phyloP scores from a whole-genome alignment of 2,113 vertebrate species.

The Physeter macrocephalus region DNA sequence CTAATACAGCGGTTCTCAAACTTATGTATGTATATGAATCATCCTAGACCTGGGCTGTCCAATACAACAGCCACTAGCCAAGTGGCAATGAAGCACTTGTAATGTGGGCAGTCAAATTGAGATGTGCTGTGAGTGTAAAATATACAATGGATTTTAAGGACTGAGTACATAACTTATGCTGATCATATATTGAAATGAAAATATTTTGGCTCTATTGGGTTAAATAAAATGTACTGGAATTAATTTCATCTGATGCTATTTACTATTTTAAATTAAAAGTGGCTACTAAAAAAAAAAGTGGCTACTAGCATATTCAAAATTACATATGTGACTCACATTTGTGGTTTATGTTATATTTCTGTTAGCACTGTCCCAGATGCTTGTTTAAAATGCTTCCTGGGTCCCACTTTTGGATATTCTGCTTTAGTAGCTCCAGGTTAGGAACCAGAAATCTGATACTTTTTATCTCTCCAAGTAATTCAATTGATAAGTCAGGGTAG shows the following conservation, averaged over 20 bases:
- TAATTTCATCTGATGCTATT: neutral
- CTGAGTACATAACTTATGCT: neutral
- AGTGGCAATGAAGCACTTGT: neutral
- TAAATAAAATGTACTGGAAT: neutral
- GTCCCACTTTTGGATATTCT: neutral
- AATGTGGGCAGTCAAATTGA: neutral
- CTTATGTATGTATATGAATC: neutral
- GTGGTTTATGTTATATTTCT: neutral
- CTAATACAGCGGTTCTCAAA: neutral
- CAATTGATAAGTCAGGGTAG: neutral
- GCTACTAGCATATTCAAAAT: neutral
- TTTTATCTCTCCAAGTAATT: neutral
- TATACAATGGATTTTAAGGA: neutral
- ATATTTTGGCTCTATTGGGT: neutral
- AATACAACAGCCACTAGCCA: neutral
- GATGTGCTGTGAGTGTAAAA: neutral
- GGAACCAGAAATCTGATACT: neutral
- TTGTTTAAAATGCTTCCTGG: slow-evolving; percentile 19
- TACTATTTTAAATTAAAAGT: neutral
- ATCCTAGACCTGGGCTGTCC: neutral
- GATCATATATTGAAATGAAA: neutral
- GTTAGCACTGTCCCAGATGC: neutral
- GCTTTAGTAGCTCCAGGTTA: neutral
- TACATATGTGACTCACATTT: neutral
- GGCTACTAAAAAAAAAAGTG: neutral